phyloP scores from a whole-genome alignment of 2,888 invertebrate genomes.

The Brachypterus glaber region DNA sequence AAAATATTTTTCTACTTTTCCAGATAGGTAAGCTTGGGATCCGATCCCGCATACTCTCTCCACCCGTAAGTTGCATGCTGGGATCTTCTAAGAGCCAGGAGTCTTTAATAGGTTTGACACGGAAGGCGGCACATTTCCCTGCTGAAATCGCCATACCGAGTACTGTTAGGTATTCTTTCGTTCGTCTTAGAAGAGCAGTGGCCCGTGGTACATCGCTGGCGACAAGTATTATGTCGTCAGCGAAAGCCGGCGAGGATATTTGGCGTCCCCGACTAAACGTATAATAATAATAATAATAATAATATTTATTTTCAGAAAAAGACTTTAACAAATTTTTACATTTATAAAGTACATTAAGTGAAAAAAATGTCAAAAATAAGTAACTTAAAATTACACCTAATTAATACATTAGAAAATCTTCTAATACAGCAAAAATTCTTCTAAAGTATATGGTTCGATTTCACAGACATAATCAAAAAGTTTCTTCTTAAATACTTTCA shows the following conservation, averaged over 20 bases:
- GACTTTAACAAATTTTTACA: too few relatives aligned
- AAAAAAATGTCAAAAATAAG: too few relatives aligned
- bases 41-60: slow-evolving; percentile 16
- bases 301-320: too few relatives aligned
- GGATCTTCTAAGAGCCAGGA: slow-evolving; percentile 29
- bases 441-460: too few relatives aligned
- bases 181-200: slow-evolving; percentile 22
- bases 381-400: too few relatives aligned
- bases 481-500: too few relatives aligned
- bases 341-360: too few relatives aligned
- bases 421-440: too few relatives aligned
- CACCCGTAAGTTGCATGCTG: slow-evolving; percentile 17
- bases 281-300: too few relatives aligned
- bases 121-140: slow-evolving; percentile 18
- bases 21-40: slow-evolving; percentile 1
- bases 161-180: slow-evolving; percentile 21
- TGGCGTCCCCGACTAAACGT: slow-evolving; percentile 6
- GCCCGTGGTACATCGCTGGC: slow-evolving; percentile 27
- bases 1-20: too few relatives aligned
- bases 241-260: slow-evolving; percentile 33
- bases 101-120: slow-evolving; percentile 20
- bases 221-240: slow-evolving; percentile 33
- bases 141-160: slow-evolving; percentile 21
- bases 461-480: too few relatives aligned
- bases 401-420: too few relatives aligned